Evolutionary conservation across 1,140 invertebrate species (phyloP).

Genomic region (Panonychus citri): DNA sequence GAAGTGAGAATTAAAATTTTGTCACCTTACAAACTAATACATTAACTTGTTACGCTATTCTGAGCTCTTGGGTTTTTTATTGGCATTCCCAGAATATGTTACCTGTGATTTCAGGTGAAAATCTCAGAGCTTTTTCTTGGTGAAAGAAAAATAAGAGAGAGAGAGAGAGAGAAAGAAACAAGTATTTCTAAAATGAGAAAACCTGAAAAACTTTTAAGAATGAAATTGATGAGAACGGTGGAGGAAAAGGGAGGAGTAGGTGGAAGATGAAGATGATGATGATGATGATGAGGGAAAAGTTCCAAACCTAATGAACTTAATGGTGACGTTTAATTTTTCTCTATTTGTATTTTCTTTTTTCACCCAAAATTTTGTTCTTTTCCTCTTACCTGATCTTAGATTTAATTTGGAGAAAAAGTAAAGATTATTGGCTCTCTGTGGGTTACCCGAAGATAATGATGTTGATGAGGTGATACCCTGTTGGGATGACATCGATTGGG

Average conservation of each 20-base stretch:
- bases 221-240: background rate
- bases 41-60: no score
- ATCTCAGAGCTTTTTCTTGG: no score
- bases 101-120: no score
- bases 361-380: background rate
- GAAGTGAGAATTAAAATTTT: no score
- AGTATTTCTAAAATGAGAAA: background rate
- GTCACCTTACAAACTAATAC: no score
- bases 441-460: slow-evolving; percentile 35
- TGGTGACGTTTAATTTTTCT: background rate
- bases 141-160: background rate
- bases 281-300: background rate
- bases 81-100: no score
- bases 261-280: background rate
- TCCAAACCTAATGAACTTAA: background rate
- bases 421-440: slow-evolving; percentile 55
- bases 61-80: no score
- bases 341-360: background rate
- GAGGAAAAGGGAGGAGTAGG: background rate
- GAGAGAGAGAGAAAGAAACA: background rate
- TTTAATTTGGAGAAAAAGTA: slow-evolving; percentile 88
- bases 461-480: background rate
- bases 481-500: background rate
- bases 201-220: background rate
- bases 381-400: slow-evolving; percentile 45